Evolutionary conservation across 2,888 invertebrate species (phyloP).

Genomic region (Xanthorhoe designata): DNA sequence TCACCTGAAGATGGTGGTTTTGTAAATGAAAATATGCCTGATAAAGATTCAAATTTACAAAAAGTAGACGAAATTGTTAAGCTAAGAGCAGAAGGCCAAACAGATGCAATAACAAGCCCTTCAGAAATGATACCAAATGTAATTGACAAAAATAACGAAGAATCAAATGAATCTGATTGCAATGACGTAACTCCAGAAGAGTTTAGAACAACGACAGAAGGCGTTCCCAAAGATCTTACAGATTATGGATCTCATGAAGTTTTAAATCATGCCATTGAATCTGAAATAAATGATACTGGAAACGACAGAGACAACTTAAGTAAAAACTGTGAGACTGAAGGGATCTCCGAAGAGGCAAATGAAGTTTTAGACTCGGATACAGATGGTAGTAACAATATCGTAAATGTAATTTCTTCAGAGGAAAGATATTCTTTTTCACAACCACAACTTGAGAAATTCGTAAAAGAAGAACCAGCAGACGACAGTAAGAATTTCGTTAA

Average conservation of each 20-base stretch:
- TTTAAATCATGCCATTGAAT: constrained; percentile 6
- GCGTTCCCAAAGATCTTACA: neutral
- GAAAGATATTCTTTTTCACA: constrained; percentile 5
- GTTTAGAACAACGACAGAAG: neutral
- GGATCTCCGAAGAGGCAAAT: constrained; percentile 9
- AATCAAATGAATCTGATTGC: constrained; percentile 11
- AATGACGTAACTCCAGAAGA: constrained; percentile 16
- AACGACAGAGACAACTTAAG: constrained; percentile 1
- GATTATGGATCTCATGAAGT: constrained; percentile 1
- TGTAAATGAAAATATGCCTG: neutral
- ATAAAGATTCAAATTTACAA: neutral
- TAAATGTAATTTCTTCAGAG: constrained; percentile 1
- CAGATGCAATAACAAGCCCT: constrained; percentile 27
- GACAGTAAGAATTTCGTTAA: constrained; percentile 21
- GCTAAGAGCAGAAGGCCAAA: constrained; percentile 1
- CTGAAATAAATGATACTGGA: constrained; percentile 16
- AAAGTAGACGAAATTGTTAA: neutral
- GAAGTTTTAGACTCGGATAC: constrained; percentile 31
- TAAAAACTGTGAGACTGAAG: constrained; percentile 10
- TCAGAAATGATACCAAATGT: constrained; percentile 25
- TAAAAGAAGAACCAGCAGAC: constrained; percentile 17
- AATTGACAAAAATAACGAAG: neutral
- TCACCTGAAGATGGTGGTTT: neutral
- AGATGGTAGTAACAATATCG: constrained; percentile 32
- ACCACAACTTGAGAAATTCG: constrained; percentile 14